Evolutionary conservation across 2,888 invertebrate species (phyloP), one percentile per base, ranked within the genome.

Genomic region (Cataglyphis rosenhaueri): DNA sequence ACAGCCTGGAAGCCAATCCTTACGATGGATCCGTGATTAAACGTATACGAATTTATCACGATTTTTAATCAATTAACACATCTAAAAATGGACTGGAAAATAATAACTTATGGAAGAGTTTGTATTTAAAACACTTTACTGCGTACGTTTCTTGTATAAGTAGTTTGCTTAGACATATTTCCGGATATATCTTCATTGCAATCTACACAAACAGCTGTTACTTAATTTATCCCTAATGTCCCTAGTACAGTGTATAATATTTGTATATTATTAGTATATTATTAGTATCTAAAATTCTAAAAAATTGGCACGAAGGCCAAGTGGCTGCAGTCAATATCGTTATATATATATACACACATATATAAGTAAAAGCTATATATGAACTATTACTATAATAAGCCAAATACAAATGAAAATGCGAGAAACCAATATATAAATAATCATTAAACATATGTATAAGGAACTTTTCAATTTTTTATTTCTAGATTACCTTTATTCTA

Each of bases 201-300:
- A 84, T 61, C 84, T 85, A 88, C 90, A 93, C 91, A 91, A 93
- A 93, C 94, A 94, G 93, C 94, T 94, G 93, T 94, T 94, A 94
- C 92, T 93, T 44, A 4, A 44, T 15, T 44, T 35, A 35, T 6
- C 35, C 12, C 38, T 3, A 38, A 38, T 38, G 12, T 15, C 12
- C 15, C 4, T 44, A 44, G 4, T 12, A 12, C 44, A 44, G 4
- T 15, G 44, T 15, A 44, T 44, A 44, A 44, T 44, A 44, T 44
- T 12, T 44, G 15, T 0, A 44, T 15, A 44, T 12, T 44, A 12
- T 44, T 44, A 44, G 4, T 12, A 44, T 44, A 15, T 44, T 38
- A 38, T 38, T 38, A 32, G 29, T 29, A 29, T 29, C 29, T 29
- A 29, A 29, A 29, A 29, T 29, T 38, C 0, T 9, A 6, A 12